Conservation (phyloP, 2,113 vertebrate genomes). For the Pelecanoides urinatrix region DNA sequence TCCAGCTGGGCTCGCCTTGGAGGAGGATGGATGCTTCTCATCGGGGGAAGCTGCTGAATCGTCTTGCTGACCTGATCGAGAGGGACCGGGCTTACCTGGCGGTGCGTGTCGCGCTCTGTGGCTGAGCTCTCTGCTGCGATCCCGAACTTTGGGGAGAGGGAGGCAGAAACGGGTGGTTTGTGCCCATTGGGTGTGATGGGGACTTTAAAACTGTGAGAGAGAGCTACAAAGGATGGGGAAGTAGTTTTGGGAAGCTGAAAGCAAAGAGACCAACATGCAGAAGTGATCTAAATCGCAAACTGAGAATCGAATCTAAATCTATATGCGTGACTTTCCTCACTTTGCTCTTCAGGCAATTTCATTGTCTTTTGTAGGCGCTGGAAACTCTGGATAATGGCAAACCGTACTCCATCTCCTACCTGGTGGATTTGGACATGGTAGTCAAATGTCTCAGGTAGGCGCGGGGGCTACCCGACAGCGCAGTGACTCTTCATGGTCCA, state of each 20-base stretch:
- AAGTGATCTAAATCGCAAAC: not conserved
- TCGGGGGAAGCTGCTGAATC: constrained; percentile 83
- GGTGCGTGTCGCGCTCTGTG: constrained; percentile 63
- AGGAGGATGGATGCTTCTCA: constrained; percentile 90
- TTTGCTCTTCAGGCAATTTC: not conserved
- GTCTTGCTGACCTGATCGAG: constrained; percentile 90
- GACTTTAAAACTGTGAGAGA: not conserved
- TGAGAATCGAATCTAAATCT: not conserved
- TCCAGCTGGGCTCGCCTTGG: constrained; percentile 92
- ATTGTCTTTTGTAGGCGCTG: constrained; percentile 75
- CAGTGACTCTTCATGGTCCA: not conserved
- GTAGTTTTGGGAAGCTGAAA: not conserved
- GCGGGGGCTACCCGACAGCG: not conserved
- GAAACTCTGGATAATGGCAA: constrained; percentile 98
- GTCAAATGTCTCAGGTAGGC: constrained; percentile 87
- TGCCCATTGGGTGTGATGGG: rapidly evolving
- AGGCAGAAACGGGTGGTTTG: not conserved
- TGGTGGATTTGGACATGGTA: constrained; percentile 87
- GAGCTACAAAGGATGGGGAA: not conserved
- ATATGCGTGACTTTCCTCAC: rapidly evolving
- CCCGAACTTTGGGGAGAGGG: rapidly evolving
- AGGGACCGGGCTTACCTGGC: constrained; percentile 89
- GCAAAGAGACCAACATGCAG: rapidly evolving
- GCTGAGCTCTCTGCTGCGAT: not conserved
- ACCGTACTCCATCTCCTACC: constrained; percentile 85